Conservation (phyloP, 2,113 vertebrate genomes). For the Chauna torquata region DNA sequence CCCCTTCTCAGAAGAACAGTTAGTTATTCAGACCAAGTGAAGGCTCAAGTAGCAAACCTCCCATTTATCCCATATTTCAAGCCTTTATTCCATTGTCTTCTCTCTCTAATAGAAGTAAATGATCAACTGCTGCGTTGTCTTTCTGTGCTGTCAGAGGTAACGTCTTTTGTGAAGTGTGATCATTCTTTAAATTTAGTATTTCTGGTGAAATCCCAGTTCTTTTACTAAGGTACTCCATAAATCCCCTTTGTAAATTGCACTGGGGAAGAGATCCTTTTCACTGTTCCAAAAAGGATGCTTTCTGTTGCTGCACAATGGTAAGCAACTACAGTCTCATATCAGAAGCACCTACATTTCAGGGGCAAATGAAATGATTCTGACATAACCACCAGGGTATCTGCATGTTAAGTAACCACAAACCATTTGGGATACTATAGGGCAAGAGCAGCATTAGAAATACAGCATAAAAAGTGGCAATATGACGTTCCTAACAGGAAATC, state of each 20-base stretch:
- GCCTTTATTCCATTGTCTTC: neutral
- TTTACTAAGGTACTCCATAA: neutral
- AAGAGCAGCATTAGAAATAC: neutral
- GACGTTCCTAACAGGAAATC: neutral
- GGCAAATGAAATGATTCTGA: neutral
- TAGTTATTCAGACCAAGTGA: neutral
- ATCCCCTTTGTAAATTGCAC: neutral
- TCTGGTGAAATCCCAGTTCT: neutral
- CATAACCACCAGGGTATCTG: neutral
- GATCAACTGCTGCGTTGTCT: neutral
- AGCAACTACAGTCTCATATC: neutral
- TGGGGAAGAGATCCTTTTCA: neutral
- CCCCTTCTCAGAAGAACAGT: neutral
- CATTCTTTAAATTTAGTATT: neutral
- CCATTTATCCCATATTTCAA: neutral
- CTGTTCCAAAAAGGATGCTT: neutral
- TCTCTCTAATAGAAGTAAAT: neutral
- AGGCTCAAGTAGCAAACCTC: neutral
- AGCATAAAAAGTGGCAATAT: too few relatives aligned
- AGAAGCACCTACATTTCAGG: neutral
- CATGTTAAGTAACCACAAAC: neutral
- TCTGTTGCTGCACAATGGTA: neutral
- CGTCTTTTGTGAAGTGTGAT: neutral
- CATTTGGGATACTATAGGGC: rapidly evolving
- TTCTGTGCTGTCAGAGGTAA: neutral